phyloP scores from a whole-genome alignment of 2,797 vertebrate genomes.

The Poecilia velifera region DNA sequence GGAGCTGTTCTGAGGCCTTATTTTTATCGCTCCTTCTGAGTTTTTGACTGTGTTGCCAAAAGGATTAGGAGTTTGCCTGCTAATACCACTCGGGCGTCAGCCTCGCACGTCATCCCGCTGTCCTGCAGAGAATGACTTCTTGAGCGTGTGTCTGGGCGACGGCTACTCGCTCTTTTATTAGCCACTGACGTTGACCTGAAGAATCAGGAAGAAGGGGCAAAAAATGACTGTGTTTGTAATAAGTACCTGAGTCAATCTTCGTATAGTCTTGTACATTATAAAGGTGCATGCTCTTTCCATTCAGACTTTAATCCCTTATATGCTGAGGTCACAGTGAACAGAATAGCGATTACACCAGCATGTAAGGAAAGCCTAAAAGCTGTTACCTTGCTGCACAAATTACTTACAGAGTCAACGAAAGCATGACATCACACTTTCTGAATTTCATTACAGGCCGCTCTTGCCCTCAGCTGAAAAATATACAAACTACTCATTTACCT shows the following conservation, averaged over 20 bases:
- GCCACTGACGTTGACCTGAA: slow-evolving; percentile 30
- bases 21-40: slow-evolving; percentile 49
- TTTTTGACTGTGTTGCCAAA: slow-evolving; percentile 52
- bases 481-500: slow-evolving; percentile 20
- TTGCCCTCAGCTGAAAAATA: slow-evolving; percentile 36
- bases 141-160: slow-evolving; percentile 35
- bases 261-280: slow-evolving; percentile 44
- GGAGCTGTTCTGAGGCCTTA: slow-evolving; percentile 39
- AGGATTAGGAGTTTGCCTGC: slow-evolving; percentile 67
- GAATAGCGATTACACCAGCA: slow-evolving; percentile 47
- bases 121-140: slow-evolving; percentile 43
- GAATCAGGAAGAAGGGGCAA: slow-evolving; percentile 16
- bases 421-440: slow-evolving; percentile 37
- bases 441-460: slow-evolving; percentile 15
- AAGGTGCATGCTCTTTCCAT: slow-evolving; percentile 47
- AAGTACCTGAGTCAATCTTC: slow-evolving; percentile 57
- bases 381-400: slow-evolving; percentile 29
- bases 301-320: slow-evolving; percentile 27
- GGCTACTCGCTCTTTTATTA: slow-evolving; percentile 36
- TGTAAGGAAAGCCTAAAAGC: slow-evolving; percentile 44
- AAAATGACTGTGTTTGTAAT: slow-evolving; percentile 40
- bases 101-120: slow-evolving; percentile 52
- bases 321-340: slow-evolving; percentile 60
- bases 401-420: slow-evolving; percentile 53
- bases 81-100: slow-evolving; percentile 62